Conservation (phyloP, 2,113 vertebrate genomes). For the Haliaeetus leucogaster region DNA sequence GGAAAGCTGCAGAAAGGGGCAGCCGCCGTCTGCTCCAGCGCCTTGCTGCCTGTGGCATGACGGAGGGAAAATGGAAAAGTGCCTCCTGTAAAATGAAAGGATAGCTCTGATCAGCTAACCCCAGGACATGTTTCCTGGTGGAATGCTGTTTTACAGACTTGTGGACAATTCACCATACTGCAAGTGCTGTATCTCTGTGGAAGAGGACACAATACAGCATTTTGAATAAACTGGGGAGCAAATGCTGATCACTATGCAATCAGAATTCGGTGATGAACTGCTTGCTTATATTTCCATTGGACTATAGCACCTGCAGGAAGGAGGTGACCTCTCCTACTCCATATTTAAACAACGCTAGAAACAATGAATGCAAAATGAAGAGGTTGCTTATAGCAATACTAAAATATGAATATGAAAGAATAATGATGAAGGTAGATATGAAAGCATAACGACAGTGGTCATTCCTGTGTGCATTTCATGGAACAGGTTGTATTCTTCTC, state of each 20-base stretch:
- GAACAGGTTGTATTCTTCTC: background rate
- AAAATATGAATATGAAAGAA: background rate
- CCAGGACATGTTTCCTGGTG: background rate
- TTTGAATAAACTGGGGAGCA: background rate
- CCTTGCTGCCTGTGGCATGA: accelerated
- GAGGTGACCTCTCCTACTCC: background rate
- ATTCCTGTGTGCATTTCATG: background rate
- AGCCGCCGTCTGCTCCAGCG: background rate
- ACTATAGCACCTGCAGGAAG: background rate
- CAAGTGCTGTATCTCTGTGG: background rate
- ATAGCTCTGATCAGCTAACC: background rate
- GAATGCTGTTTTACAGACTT: background rate
- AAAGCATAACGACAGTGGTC: background rate
- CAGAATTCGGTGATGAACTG: background rate
- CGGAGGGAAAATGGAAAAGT: background rate
- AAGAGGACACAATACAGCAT: background rate
- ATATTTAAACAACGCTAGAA: background rate
- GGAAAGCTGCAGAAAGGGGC: background rate
- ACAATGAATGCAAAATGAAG: background rate
- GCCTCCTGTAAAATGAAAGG: background rate
- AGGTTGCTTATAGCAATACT: background rate
- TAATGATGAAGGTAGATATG: background rate
- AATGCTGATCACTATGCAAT: background rate
- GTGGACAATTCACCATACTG: background rate
- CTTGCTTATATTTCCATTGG: background rate